A percentile compares a stretch with the other conserved stretches of the same genome.
Evolutionary conservation across 2,113 vertebrate genomes (phyloP).

Genomic region (Cariama cristata): DNA sequence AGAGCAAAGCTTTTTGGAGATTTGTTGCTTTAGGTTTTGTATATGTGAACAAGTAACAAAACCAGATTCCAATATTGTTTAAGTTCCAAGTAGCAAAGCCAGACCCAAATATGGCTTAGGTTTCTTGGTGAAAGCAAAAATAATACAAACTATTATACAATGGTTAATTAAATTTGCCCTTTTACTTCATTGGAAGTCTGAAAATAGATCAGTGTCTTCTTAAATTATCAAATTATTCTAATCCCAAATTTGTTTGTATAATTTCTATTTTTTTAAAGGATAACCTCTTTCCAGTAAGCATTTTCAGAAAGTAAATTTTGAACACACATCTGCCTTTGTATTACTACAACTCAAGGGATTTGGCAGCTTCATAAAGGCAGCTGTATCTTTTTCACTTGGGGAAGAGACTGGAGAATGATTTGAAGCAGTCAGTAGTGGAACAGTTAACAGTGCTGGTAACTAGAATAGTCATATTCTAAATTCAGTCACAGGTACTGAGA

Average conservation of each 20-base stretch:
- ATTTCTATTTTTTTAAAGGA: not conserved
- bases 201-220: not conserved
- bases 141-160: not conserved
- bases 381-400: not conserved
- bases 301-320: not conserved
- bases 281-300: not conserved
- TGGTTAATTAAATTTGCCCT: not conserved
- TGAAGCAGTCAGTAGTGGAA: not conserved
- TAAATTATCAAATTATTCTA: not conserved
- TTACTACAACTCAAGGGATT: not conserved
- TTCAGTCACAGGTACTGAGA: not conserved
- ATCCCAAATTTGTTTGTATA: not conserved
- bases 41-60: not conserved
- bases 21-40: not conserved
- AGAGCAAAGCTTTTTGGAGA: not conserved
- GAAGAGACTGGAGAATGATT: not conserved
- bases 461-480: not conserved
- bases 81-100: not conserved
- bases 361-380: not conserved
- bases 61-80: not conserved
- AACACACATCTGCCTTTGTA: not conserved
- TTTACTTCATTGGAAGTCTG: not conserved
- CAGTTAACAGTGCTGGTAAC: not conserved
- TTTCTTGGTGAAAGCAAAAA: not conserved
- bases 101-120: not conserved